These are phyloP conservation scores for Embidobia sp. DNA, from an alignment of 2,888 invertebrate species.

Conservation along the genomic window DNA sequence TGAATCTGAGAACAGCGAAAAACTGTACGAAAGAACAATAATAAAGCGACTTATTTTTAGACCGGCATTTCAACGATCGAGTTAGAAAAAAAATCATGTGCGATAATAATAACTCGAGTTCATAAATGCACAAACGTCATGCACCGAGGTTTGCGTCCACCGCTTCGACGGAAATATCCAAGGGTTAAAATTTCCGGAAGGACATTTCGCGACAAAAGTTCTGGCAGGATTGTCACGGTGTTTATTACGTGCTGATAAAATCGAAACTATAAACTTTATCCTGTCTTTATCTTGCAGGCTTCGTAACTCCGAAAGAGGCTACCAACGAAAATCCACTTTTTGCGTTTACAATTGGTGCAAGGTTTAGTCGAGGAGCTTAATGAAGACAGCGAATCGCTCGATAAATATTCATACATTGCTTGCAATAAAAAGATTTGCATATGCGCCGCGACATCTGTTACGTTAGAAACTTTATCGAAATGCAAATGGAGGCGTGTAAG, in stretches of 20 bases:
- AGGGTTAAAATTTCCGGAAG: no score
- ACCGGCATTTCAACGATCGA: slow-evolving; percentile 1
- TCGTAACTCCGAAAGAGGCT: no score
- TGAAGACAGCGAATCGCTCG: slow-evolving; percentile 30
- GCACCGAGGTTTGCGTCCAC: no score
- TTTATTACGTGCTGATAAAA: no score
- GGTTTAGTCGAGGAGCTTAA: slow-evolving; percentile 25
- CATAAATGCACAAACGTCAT: no score
- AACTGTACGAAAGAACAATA: slow-evolving; percentile 15
- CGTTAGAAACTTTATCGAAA: slow-evolving; percentile 55
- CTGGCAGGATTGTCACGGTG: no score
- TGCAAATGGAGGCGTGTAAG: slow-evolving; percentile 47
- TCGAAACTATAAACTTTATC: no score
- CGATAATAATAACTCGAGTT: no score
- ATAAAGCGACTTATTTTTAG: slow-evolving; percentile 13
- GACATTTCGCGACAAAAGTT: no score
- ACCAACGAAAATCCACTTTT: no score
- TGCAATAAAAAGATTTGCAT: slow-evolving; percentile 60
- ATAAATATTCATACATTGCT: slow-evolving; percentile 57
- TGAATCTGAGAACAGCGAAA: slow-evolving; percentile 2
- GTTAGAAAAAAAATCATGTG: neutral
- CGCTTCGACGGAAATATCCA: no score
- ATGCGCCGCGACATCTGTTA: slow-evolving; percentile 49
- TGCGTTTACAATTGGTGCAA: neutral
- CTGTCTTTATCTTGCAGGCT: no score